phyloP scores from a whole-genome alignment of 2,113 vertebrate genomes.

The Sylvia atricapilla region DNA sequence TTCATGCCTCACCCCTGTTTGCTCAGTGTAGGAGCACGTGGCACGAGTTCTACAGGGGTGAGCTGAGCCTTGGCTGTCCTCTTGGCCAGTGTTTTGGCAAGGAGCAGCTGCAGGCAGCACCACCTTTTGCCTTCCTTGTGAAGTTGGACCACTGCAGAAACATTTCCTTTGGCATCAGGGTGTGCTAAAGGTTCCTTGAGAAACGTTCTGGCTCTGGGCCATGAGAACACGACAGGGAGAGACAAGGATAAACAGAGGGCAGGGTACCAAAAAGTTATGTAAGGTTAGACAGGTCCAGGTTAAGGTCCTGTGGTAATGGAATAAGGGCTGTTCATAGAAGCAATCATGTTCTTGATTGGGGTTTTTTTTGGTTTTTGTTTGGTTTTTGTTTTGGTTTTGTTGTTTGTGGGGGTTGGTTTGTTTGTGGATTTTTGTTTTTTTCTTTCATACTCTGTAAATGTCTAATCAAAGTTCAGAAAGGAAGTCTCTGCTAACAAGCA shows the following conservation, averaged over 20 bases:
- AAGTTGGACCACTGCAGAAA: not conserved
- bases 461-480: constrained; percentile 30
- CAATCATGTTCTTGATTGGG: not conserved
- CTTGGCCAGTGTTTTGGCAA: not conserved
- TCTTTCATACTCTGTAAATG: not conserved
- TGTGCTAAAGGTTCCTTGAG: not conserved
- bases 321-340: not conserved
- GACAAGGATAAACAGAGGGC: not conserved
- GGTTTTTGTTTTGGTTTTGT: not conserved
- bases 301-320: not conserved
- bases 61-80: not conserved
- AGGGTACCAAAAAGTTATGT: not conserved
- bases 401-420: not conserved
- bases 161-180: not conserved
- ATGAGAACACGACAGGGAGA: not conserved
- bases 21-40: accelerated
- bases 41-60: not conserved
- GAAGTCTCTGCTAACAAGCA: not conserved
- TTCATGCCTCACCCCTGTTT: not conserved
- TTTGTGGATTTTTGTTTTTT: not conserved
- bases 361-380: not conserved
- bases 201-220: not conserved
- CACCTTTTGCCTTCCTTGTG: not conserved
- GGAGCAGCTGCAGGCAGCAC: not conserved
- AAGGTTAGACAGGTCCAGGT: not conserved